A percentile compares a stretch with the other conserved stretches of the same genome.
Conservation (phyloP, 2,888 invertebrate genomes). For the Drosophila meridiana region DNA sequence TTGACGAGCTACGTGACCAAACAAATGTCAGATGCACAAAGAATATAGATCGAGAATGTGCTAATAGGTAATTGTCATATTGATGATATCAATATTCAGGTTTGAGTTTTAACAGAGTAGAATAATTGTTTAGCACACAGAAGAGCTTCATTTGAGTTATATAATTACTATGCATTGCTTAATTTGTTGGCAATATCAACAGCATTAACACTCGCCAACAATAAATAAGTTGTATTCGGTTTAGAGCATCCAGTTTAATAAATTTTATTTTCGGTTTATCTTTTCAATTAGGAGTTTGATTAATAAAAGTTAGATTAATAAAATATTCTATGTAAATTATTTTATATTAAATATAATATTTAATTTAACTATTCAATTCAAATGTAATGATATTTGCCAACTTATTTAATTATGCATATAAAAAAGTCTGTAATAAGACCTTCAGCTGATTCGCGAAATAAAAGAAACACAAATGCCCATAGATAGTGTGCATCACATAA, state of each 20-base stretch:
- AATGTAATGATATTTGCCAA: too few relatives aligned
- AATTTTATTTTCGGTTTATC: background rate
- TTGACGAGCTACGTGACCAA: slow-evolving; percentile 6
- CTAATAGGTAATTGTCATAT: slow-evolving; percentile 55
- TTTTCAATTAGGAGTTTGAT: background rate
- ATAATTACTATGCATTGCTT: slow-evolving; percentile 3
- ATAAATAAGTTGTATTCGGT: slow-evolving; percentile 1
- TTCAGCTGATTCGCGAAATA: slow-evolving; percentile 4
- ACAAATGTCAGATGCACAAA: slow-evolving; percentile 11
- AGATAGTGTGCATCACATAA: slow-evolving; percentile 15
- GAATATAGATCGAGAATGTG: slow-evolving; percentile 26
- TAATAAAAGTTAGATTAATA: too few relatives aligned
- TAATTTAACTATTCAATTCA: background rate
- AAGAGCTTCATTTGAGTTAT: background rate
- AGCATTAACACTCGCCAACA: slow-evolving; percentile 23
- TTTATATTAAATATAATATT: background rate
- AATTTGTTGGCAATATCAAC: slow-evolving; percentile 38
- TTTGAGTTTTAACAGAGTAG: slow-evolving; percentile 1
- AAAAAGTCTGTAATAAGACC: slow-evolving; percentile 4
- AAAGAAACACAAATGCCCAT: slow-evolving; percentile 2
- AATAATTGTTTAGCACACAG: slow-evolving; percentile 18
- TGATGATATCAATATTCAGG: background rate
- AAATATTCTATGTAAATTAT: background rate
- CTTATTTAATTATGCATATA: background rate
- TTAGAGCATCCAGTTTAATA: background rate